Conservation (phyloP, 2,113 vertebrate genomes). For the Trochalopteron elliotii region DNA sequence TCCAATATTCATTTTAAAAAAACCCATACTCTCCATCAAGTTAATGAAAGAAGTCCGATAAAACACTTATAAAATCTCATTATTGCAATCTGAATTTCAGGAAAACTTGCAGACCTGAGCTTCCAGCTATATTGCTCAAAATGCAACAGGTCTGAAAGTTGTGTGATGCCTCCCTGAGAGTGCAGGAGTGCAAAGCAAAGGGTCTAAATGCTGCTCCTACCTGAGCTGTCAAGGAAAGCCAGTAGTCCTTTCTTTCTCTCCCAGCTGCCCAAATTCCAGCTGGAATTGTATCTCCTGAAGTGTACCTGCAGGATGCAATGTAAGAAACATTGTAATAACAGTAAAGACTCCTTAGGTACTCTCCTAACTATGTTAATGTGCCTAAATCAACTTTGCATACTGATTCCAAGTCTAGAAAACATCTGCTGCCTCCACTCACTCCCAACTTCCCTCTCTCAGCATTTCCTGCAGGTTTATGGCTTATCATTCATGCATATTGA, state of each 20-base stretch:
- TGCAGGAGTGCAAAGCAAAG: background rate
- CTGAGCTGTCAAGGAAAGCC: accelerated
- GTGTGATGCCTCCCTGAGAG: background rate
- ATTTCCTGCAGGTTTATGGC: background rate
- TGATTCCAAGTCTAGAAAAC: background rate
- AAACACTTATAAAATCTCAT: background rate
- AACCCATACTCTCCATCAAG: accelerated
- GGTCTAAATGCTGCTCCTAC: background rate
- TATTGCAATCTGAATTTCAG: background rate
- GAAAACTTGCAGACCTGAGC: background rate
- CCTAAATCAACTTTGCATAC: background rate
- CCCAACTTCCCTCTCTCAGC: background rate
- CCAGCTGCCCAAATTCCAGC: background rate
- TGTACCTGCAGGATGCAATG: background rate
- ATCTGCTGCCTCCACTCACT: background rate
- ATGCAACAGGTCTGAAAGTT: background rate
- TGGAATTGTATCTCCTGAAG: background rate
- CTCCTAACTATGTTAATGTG: background rate
- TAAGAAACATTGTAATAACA: background rate
- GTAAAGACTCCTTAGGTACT: background rate
- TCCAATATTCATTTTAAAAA: background rate
- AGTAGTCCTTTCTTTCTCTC: background rate
- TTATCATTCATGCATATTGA: background rate
- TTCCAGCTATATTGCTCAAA: background rate
- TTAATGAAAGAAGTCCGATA: background rate